Evolutionary conservation across 2,797 vertebrate genomes (phyloP).

Genomic region (Adelosebastes latens): DNA sequence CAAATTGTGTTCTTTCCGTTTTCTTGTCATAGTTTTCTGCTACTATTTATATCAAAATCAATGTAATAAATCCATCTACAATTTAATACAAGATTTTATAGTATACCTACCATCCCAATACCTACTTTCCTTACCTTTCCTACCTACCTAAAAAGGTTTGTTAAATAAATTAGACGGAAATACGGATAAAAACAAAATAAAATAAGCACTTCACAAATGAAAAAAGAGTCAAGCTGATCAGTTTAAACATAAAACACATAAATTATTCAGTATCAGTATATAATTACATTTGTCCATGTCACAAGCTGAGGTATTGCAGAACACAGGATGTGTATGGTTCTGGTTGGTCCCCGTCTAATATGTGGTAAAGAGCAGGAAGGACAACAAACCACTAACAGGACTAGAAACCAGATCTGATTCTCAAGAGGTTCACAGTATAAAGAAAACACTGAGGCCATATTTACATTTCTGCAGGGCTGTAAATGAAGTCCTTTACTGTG

Average conservation of each 20-base stretch:
- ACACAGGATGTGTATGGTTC: constrained; percentile 11
- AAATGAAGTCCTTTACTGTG: background rate
- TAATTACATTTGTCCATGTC: constrained; percentile 1
- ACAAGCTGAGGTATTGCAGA: constrained; percentile 15
- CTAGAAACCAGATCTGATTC: constrained; percentile 23
- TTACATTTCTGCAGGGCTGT: constrained; percentile 1
- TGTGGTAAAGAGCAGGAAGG: constrained; percentile 27
- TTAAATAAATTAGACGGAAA: background rate
- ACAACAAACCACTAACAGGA: constrained; percentile 2
- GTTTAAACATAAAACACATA: background rate
- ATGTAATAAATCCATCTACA: background rate
- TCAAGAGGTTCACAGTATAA: background rate
- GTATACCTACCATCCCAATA: background rate
- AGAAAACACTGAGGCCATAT: background rate
- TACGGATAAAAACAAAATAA: background rate
- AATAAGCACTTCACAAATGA: background rate
- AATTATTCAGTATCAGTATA: background rate
- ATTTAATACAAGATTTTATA: background rate
- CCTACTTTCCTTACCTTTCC: background rate
- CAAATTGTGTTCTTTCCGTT: background rate
- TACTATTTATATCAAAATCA: background rate
- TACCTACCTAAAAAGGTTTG: background rate
- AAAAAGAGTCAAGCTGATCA: background rate
- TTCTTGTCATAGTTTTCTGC: background rate
- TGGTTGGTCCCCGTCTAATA: constrained; percentile 14